phyloP scores from a whole-genome alignment of 2,797 vertebrate genomes.

The Taeniopygia guttata region DNA sequence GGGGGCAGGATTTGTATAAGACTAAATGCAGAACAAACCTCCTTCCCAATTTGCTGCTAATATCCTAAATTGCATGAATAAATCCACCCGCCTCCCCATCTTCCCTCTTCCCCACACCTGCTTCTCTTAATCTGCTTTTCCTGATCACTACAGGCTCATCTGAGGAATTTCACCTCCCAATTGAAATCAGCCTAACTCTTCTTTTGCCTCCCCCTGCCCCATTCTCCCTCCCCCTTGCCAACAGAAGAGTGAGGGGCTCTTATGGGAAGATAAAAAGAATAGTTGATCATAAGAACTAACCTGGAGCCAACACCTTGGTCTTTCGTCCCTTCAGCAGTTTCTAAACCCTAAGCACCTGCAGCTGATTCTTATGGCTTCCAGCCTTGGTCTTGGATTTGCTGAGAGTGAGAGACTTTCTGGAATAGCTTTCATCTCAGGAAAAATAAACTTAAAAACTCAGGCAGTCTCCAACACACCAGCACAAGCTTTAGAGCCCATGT shows the following conservation, averaged over 20 bases:
- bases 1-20: constrained; percentile 78
- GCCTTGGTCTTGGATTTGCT: constrained; percentile 76
- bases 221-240: constrained; percentile 44
- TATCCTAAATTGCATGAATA: constrained; percentile 68
- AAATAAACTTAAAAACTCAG: background rate
- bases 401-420: constrained; percentile 63
- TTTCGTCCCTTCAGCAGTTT: constrained; percentile 87
- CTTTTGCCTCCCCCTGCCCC: background rate
- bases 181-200: constrained; percentile 72
- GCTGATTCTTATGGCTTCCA: constrained; percentile 83
- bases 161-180: constrained; percentile 70
- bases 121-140: constrained; percentile 71
- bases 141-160: constrained; percentile 62
- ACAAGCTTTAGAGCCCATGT: background rate
- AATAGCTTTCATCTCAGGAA: constrained; percentile 62
- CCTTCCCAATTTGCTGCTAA: constrained; percentile 67
- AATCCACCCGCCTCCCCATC: background rate
- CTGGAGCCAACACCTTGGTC: constrained; percentile 86
- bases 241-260: constrained; percentile 73
- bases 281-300: constrained; percentile 88
- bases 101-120: constrained; percentile 12
- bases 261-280: constrained; percentile 85
- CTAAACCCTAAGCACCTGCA: constrained; percentile 86
- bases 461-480: accelerated
- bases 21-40: constrained; percentile 68